Base-by-base conservation (phyloP, 2,113 vertebrate genomes). In the Spheniscus mendiculus region DNA sequence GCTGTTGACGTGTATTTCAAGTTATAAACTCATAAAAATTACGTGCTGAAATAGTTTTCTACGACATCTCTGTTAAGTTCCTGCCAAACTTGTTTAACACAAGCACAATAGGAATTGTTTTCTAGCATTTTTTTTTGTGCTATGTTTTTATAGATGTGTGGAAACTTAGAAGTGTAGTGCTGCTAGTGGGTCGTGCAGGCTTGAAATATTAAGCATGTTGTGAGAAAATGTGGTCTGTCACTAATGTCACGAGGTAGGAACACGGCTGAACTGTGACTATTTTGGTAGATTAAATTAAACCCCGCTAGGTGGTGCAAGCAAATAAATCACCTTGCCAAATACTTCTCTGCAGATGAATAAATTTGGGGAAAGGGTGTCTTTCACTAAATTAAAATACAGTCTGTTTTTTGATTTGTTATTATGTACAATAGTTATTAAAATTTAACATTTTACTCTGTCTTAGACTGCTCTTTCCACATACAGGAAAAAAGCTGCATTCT, bases 231-330 rank as follows among this genome's bases (percentile, higher is more conserved):
- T 0, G 2, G 15, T 81, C 30, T 55, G 32, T 70, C 26, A 45
- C 22, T 63, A 5, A 22, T 44, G 13, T 19, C n/a, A 7, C 1
- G 8, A 50, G 16, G 23, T 18, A 61, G 62, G 30, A 94, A 58
- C 32, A 30, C 5, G 2, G 5, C 45, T 59, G 63, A 84, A 21
- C 47, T 76, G 44, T 61, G 56, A 32, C 52, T 87, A 0, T 65
- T 87, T 71, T 52, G 20, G 71, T 61, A 53, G 17, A 87, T 96
- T 62, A 80, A 79, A 27, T 63, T 72, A 87, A 81, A 45, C 78
- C 44, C 94, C 96, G 83, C 91, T 94, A 98, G 97, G 78, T 96
- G 96, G 96, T 95, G 94, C 94, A 97, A 96, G 91, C 55, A 97
- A 97, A 94, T 94, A 97, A 95, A 97, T 87, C 82, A 87, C 79